These are phyloP conservation scores for Perognathus longimembris DNA, from an alignment of 2,113 vertebrate species.

Conservation along the genomic window DNA sequence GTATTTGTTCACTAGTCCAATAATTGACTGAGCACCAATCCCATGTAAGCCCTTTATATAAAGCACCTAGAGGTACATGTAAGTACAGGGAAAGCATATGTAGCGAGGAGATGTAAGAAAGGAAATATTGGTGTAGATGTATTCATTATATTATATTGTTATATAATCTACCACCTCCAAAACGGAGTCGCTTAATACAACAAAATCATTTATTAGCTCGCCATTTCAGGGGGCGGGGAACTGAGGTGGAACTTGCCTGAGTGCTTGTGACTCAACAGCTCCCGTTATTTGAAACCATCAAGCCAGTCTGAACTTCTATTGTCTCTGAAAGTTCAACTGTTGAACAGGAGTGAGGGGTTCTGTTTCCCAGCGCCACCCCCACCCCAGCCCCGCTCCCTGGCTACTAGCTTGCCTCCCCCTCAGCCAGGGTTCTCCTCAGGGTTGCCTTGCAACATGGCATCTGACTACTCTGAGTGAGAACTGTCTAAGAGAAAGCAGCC, in stretches of 20 bases:
- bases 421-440: neutral
- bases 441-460: neutral
- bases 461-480: neutral
- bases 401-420: neutral
- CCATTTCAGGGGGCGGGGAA: neutral
- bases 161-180: neutral
- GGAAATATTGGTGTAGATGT: neutral
- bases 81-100: too few species aligned
- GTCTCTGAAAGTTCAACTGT: conserved; percentile 20
- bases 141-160: neutral
- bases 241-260: neutral
- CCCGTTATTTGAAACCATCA: neutral
- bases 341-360: too few species aligned
- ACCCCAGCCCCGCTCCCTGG: rapidly evolving
- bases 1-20: conserved; percentile 16
- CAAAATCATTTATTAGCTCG: neutral
- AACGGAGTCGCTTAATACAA: neutral
- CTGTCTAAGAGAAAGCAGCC: neutral
- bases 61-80: neutral
- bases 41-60: neutral
- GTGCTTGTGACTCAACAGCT: neutral
- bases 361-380: neutral
- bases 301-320: neutral
- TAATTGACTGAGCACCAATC: conserved; percentile 17
- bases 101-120: neutral